Conservation (phyloP, 2,113 vertebrate genomes). For the Leucoraja erinaceus region DNA sequence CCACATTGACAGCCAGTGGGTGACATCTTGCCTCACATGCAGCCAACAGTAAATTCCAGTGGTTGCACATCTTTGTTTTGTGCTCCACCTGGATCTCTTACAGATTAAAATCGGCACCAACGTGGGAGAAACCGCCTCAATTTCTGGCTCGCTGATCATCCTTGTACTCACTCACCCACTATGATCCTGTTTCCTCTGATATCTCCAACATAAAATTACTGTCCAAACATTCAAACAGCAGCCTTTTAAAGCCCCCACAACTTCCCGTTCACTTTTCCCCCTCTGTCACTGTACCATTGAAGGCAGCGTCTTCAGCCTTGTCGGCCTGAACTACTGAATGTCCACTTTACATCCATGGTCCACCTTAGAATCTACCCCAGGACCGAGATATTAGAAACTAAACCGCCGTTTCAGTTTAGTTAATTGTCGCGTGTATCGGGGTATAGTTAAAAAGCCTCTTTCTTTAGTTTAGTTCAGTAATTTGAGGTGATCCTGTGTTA, state of each 20-base stretch:
- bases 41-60: background rate
- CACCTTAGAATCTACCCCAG: background rate
- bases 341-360: background rate
- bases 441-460: background rate
- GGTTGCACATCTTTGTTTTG: background rate
- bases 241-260: no score
- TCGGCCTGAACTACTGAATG: background rate
- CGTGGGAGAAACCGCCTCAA: background rate
- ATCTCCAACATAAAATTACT: background rate
- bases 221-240: background rate
- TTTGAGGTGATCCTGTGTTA: background rate
- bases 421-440: no score
- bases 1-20: background rate
- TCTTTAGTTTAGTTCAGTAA: background rate
- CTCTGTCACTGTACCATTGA: background rate
- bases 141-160: background rate
- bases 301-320: background rate
- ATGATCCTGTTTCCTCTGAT: background rate
- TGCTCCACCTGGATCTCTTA: background rate
- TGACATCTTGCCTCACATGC: background rate
- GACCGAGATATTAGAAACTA: background rate
- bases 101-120: constrained; percentile 2
- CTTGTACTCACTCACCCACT: background rate
- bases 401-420: no score
- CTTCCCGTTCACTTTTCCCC: background rate